Percentiles rank a stretch among this genome's conserved stretches.
Conservation (phyloP, 2,888 invertebrate species). For the Eupithecia inturbata region DNA sequence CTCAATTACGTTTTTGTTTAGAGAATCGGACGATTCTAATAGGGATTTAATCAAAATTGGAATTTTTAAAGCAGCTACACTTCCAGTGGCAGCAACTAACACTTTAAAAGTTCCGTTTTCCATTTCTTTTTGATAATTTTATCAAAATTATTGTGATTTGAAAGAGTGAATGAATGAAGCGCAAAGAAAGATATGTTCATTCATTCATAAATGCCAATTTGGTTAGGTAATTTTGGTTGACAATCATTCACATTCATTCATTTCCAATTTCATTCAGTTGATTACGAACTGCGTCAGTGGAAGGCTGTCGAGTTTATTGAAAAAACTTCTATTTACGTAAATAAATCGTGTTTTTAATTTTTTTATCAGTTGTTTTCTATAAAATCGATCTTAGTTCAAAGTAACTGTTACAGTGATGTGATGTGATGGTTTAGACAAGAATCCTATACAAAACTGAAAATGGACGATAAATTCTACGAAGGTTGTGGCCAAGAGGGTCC, state of each 20-base stretch:
- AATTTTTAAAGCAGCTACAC: slow-evolving; percentile 97
- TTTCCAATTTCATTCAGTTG: slow-evolving; percentile 43
- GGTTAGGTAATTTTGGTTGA: not conserved
- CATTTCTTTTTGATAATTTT: slow-evolving; percentile 47
- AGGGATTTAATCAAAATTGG: slow-evolving; percentile 86
- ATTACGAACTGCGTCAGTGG: slow-evolving; percentile 37
- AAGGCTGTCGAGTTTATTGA: slow-evolving; percentile 33
- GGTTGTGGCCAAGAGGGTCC: slow-evolving; percentile 87
- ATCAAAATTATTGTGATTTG: slow-evolving; percentile 3
- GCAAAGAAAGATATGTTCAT: not conserved
- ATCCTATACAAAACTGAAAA: slow-evolving; percentile 49
- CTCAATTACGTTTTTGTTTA: slow-evolving; percentile 59
- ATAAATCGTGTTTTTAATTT: slow-evolving; percentile 42
- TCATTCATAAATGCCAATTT: not conserved
- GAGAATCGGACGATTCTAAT: slow-evolving; percentile 53
- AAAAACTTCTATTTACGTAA: slow-evolving; percentile 56
- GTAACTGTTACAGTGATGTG: slow-evolving; percentile 26
- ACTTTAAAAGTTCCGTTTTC: slow-evolving; percentile 80
- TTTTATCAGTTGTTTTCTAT: not conserved
- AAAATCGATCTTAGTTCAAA: slow-evolving; percentile 33
- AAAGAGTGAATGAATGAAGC: not conserved
- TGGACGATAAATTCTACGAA: slow-evolving; percentile 82
- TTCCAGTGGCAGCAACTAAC: slow-evolving; percentile 95
- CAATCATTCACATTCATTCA: slow-evolving; percentile 31
- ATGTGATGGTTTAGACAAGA: slow-evolving; percentile 48